Evolutionary conservation across 2,797 vertebrate genomes (phyloP).

Genomic region (Amniataba percoides): DNA sequence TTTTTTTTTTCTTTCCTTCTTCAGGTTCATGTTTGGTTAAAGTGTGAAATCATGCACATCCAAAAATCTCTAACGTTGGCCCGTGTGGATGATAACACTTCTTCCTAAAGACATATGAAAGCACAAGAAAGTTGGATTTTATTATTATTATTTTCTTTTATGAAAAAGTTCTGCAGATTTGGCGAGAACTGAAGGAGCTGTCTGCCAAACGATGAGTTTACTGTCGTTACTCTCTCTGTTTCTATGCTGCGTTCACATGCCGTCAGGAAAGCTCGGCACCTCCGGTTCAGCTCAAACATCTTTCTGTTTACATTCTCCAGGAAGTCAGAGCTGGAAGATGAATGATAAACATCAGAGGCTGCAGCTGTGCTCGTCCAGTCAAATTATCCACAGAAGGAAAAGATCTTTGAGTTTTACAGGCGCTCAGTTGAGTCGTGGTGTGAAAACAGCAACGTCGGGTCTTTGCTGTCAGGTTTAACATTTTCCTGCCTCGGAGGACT

Average conservation of each 20-base stretch:
- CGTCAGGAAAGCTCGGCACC: background rate
- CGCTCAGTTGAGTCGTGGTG: background rate
- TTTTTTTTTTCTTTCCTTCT: background rate
- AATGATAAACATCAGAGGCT: conserved; percentile 42
- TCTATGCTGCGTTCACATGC: conserved; percentile 6
- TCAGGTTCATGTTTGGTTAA: background rate
- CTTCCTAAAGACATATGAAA: background rate
- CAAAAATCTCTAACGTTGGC: background rate
- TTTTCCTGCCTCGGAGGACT: conserved; percentile 8
- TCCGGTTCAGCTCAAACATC: conserved; percentile 3
- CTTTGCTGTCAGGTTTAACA: background rate
- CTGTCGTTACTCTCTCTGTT: background rate
- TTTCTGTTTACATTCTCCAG: conserved; percentile 57
- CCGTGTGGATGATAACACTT: too few relatives aligned
- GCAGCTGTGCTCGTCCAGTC: conserved; percentile 42
- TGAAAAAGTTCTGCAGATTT: background rate
- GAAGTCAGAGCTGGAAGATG: conserved; percentile 42
- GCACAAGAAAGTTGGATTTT: background rate
- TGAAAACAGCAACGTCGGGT: background rate
- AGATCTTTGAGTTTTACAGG: background rate
- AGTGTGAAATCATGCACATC: background rate
- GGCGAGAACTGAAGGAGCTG: background rate
- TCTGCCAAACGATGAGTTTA: background rate
- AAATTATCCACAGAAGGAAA: background rate
- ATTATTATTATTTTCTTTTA: background rate